phyloP scores from a whole-genome alignment of 2,888 invertebrate species.

The Sarcophaga rosellei region DNA sequence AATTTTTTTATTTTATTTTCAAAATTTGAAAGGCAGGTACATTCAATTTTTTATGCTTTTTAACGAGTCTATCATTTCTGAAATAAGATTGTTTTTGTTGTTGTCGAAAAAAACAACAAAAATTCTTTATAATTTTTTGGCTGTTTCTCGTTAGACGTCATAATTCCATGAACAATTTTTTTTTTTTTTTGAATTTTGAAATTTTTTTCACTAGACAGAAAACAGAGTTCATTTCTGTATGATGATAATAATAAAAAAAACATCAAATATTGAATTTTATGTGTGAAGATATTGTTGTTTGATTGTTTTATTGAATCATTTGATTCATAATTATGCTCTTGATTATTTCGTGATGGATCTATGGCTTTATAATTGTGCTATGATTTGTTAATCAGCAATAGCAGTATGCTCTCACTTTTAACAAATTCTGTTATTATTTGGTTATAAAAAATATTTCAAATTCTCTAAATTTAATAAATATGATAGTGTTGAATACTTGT shows the following conservation, averaged over 20 bases:
- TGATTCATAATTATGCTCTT: neutral
- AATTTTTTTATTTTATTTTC: slow-evolving; percentile 4
- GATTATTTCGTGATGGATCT: slow-evolving; percentile 1
- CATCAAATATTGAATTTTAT: neutral
- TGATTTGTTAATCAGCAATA: no score
- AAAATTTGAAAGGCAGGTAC: slow-evolving; percentile 49
- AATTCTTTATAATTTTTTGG: slow-evolving; percentile 32
- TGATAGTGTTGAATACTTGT: no score
- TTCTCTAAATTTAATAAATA: no score
- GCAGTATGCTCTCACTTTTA: no score
- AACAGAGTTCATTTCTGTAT: no score
- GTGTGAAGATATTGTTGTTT: slow-evolving; percentile 2
- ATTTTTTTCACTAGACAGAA: neutral
- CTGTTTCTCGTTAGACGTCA: slow-evolving; percentile 39
- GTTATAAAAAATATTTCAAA: no score
- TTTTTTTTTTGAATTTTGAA: slow-evolving; percentile 40
- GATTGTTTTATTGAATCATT: slow-evolving; percentile 14
- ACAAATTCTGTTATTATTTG: no score
- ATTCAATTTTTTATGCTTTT: slow-evolving; percentile 29
- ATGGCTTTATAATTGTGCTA: neutral
- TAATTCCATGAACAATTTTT: slow-evolving; percentile 44
- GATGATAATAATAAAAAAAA: no score
- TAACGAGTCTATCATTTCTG: slow-evolving; percentile 14
- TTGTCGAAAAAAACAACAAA: slow-evolving; percentile 24
- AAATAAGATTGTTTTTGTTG: slow-evolving; percentile 20